Evolutionary conservation across 2,888 invertebrate species (phyloP).

Genomic region (Drosophila maculinotata): DNA sequence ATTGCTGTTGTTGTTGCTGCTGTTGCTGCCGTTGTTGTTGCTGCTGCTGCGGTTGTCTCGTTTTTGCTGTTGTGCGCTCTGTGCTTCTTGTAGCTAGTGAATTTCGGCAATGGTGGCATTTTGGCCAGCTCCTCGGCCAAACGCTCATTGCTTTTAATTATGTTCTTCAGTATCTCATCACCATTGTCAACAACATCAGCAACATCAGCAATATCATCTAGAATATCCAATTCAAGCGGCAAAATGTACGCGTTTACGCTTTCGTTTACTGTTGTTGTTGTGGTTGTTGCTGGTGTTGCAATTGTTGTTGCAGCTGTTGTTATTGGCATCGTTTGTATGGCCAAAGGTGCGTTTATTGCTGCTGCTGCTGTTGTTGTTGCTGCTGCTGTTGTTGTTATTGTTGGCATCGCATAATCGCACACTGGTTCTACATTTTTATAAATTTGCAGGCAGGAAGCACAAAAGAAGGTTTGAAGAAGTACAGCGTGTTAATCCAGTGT

Average conservation of each 20-base stretch:
- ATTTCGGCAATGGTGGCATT: slow-evolving; percentile 78
- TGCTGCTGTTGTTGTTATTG: slow-evolving; percentile 40
- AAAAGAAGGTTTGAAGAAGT: slow-evolving; percentile 81
- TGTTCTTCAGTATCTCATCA: slow-evolving; percentile 77
- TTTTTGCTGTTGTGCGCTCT: slow-evolving; percentile 26
- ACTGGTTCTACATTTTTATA: slow-evolving; percentile 48
- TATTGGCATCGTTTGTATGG: slow-evolving; percentile 25
- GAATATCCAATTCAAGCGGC: slow-evolving; percentile 61
- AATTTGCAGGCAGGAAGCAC: slow-evolving; percentile 74
- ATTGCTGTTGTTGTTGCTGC: slow-evolving; percentile 29
- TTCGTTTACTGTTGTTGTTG: slow-evolving; percentile 57
- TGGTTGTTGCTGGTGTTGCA: slow-evolving; percentile 17
- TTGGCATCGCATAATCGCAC: slow-evolving; percentile 52
- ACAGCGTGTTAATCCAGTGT: slow-evolving; percentile 82
- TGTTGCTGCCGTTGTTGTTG: slow-evolving; percentile 15
- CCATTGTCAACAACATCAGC: slow-evolving; percentile 43
- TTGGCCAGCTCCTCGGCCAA: slow-evolving; percentile 78
- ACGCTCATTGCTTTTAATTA: slow-evolving; percentile 79
- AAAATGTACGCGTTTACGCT: slow-evolving; percentile 79
- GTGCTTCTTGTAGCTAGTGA: slow-evolving; percentile 53
- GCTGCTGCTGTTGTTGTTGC: slow-evolving; percentile 23
- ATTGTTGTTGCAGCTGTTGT: slow-evolving; percentile 28
- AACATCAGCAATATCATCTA: slow-evolving; percentile 34
- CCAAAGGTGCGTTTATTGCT: slow-evolving; percentile 49
- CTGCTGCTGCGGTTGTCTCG: slow-evolving; percentile 24